These are phyloP conservation scores for Vultur gryphus DNA, from an alignment of 2,797 vertebrate species.

Conservation along the genomic window DNA sequence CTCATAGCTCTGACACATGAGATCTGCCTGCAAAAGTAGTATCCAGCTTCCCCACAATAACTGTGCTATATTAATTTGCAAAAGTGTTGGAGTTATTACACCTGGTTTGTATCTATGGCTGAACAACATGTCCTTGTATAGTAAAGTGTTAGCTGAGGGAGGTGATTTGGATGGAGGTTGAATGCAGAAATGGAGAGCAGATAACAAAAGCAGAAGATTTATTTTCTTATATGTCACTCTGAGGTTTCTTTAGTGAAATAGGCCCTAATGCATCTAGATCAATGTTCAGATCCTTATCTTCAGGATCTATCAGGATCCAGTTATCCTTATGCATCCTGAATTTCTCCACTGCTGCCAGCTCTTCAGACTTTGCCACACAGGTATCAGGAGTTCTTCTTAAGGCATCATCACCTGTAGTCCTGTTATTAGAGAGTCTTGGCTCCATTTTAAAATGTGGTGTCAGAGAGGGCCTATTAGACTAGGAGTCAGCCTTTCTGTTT, in stretches of 20 bases:
- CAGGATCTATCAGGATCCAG: too few relatives aligned
- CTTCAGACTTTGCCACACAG: neutral
- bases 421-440: neutral
- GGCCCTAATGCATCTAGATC: neutral
- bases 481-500: neutral
- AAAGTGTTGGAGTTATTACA: neutral
- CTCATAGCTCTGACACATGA: neutral
- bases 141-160: neutral
- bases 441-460: rapidly evolving
- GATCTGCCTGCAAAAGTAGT: neutral
- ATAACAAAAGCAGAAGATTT: neutral
- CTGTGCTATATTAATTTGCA: neutral
- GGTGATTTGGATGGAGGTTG: neutral
- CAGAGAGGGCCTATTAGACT: rapidly evolving
- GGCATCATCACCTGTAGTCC: neutral
- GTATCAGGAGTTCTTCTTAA: neutral
- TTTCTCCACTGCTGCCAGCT: neutral
- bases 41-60: neutral
- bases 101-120: neutral
- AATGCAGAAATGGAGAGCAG: neutral
- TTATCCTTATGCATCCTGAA: neutral
- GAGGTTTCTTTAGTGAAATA: neutral
- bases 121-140: neutral
- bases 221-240: neutral
- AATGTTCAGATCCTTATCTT: neutral